Base-by-base conservation (phyloP, 2,113 vertebrate species). In the Capreolus pygargus region DNA sequence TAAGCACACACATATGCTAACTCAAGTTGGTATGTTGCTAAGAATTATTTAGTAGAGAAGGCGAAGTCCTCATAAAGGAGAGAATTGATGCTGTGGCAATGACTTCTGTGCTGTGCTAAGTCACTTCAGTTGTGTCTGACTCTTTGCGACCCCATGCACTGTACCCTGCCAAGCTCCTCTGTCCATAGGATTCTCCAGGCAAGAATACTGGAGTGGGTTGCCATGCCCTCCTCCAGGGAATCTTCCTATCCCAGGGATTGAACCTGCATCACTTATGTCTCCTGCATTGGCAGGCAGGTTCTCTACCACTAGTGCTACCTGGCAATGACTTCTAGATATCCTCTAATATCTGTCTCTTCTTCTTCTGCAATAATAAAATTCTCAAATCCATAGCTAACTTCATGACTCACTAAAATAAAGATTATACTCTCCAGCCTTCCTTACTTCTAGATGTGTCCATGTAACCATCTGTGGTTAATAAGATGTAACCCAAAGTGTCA, bases 281-380 rank as follows among this genome's bases (percentile, higher is more conserved):
- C 21, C 21, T 39, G 67, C 36, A 39, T 74, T 23, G n/a, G 67
- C 67, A 39, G 36, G 36, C 21, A 39, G 67, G 4, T 36, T 36
- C 64, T 67, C n/a, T 67, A 67, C 33, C 17, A 67, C 64, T 67
- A 67, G 67, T 74, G 21, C 36, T 11, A 39, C 36, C 36, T 91
- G 94, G 30, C 33, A 74, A 7, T 92, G 76, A 95, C 33, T 85
- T 89, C 33, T 89, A 90, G 12, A 4, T 88, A 95, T 70, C n/a
- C 39, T 76, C 64, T 86, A 86, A 82, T 60, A 74, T 85, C 7
- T 67, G 5, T 61, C 7, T 89, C 28, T 4, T 84, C 17, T 82
- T 95, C 33, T 96, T 86, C 33, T 39, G 83, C 17, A 82, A 50
- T 93, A 92, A 82, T 47, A 79, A 89, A 92, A 94, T 83, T 81